Percentiles rank a stretch among this genome's conserved stretches.
Evolutionary conservation across 2,797 vertebrate genomes (phyloP).

Genomic region (Eulemur mongoz): DNA sequence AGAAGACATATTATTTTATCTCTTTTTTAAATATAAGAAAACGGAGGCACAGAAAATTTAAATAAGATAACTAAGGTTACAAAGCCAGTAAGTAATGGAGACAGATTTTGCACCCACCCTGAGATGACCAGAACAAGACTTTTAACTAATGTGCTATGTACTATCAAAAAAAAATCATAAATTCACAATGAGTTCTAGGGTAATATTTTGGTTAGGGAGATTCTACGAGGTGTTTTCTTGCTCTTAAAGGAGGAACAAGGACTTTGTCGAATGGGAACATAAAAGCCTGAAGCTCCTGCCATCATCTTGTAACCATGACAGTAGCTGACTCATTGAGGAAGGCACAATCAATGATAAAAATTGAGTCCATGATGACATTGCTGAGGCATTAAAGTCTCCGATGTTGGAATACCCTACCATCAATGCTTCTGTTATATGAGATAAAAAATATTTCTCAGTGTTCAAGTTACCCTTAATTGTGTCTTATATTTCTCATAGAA

Average conservation of each 20-base stretch:
- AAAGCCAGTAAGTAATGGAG: background rate
- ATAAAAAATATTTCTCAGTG: background rate
- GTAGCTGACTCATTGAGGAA: background rate
- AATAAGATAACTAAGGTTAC: background rate
- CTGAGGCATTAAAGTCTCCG: background rate
- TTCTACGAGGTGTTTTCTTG: background rate
- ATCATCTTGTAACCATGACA: background rate
- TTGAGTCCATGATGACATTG: background rate
- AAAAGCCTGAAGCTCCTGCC: background rate
- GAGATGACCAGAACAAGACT: background rate
- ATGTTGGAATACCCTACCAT: background rate
- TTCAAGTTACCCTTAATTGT: slow-evolving; percentile 14
- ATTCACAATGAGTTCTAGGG: background rate
- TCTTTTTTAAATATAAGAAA: background rate
- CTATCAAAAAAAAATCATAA: background rate
- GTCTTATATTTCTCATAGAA: slow-evolving; percentile 6
- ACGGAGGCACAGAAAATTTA: background rate
- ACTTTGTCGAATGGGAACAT: background rate
- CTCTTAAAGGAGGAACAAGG: background rate
- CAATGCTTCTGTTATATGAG: background rate
- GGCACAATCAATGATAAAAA: background rate
- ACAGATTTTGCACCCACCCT: background rate
- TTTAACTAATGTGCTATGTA: background rate
- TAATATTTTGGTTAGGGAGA: background rate
- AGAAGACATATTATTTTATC: background rate